Evolutionary conservation across 2,888 invertebrate genomes (phyloP).

Genomic region (Criorhina ranunculi): DNA sequence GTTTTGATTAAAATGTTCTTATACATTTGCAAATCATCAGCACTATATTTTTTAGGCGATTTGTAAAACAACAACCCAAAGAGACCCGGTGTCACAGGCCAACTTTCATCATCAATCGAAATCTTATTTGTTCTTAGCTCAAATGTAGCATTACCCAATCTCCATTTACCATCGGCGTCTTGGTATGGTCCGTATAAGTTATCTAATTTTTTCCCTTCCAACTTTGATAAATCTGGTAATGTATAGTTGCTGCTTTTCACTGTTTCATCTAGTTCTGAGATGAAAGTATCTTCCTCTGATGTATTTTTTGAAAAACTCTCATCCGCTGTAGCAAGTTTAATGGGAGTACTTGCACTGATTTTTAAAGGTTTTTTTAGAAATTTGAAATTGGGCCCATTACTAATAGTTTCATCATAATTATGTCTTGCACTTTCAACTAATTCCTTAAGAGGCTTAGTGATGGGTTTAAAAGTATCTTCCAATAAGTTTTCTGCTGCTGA

Average conservation of each 20-base stretch:
- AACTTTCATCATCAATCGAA: slow-evolving; percentile 1
- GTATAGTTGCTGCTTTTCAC: background rate
- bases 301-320: too few species aligned
- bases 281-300: background rate
- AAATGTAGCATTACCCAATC: slow-evolving; percentile 1
- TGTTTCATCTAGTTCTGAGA: background rate
- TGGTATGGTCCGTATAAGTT: slow-evolving; percentile 13
- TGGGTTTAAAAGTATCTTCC: too few species aligned
- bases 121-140: slow-evolving; percentile 5
- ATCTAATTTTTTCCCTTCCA: slow-evolving; percentile 17
- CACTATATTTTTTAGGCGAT: background rate
- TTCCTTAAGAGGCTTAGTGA: slow-evolving; percentile 17
- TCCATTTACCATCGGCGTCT: slow-evolving; percentile 18
- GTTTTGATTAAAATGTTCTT: slow-evolving; percentile 36
- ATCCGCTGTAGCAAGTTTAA: too few species aligned
- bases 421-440: slow-evolving; percentile 11
- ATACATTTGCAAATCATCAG: slow-evolving; percentile 27
- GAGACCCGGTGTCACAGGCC: slow-evolving; percentile 22
- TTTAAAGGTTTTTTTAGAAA: too few species aligned
- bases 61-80: slow-evolving; percentile 28
- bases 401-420: background rate
- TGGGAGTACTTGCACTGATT: too few species aligned
- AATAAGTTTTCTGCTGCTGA: background rate
- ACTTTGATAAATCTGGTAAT: background rate
- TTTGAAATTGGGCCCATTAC: too few species aligned